Conservation (phyloP, 92 coral and sea anemone genomes). For the Micromussa lordhowensis region DNA sequence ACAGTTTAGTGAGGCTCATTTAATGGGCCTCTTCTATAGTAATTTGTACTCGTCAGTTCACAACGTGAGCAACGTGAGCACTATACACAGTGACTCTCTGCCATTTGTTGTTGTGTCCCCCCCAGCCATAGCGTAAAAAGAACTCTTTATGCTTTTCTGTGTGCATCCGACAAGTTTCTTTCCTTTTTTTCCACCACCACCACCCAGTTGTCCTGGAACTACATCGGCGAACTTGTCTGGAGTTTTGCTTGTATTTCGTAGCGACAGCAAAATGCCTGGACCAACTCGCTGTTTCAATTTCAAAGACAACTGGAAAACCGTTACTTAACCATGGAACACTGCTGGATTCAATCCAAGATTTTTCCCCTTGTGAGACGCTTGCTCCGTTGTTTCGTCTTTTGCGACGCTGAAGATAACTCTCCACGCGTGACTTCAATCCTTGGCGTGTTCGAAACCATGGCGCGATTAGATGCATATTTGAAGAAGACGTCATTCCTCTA, state of each 20-base stretch:
- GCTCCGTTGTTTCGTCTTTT: constrained; percentile 14
- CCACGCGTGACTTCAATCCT: constrained; percentile 28
- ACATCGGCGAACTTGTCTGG: constrained; percentile 27
- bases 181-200: constrained; percentile 10
- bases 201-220: constrained; percentile 24
- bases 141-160: background rate
- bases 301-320: constrained; percentile 35
- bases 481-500: background rate
- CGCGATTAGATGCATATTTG: background rate
- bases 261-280: constrained; percentile 25
- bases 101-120: constrained; percentile 55
- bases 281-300: background rate
- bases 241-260: constrained; percentile 43
- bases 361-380: background rate
- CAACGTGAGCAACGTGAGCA: constrained; percentile 2
- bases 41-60: background rate
- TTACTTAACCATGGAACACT: background rate
- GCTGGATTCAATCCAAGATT: background rate
- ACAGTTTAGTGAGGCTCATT: background rate
- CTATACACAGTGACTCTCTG: constrained; percentile 25
- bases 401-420: background rate
- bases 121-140: constrained; percentile 59
- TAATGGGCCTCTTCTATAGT: background rate
- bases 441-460: constrained; percentile 41
- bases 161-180: background rate